Evolutionary conservation across 2,797 vertebrate genomes (phyloP), one percentile per base, ranked within the genome.

Genomic region (Smutsia temminckii): DNA sequence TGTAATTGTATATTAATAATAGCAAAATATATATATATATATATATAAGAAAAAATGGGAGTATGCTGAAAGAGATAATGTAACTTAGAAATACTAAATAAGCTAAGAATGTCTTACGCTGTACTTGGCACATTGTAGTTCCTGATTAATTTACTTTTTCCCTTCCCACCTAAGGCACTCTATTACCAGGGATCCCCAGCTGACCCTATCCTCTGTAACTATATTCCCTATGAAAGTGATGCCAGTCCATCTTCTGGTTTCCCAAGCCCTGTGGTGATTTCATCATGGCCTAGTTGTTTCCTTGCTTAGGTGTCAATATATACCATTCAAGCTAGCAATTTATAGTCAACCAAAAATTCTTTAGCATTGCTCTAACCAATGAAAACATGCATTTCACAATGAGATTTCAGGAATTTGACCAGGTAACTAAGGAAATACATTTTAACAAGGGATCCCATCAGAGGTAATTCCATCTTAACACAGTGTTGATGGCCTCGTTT

Each of bases 351-450:
- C 66, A 94, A 46, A 84, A 63, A 37, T 49, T 40, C 29, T 71
- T 85, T 66, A 55, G 20, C 46, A 55, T 80, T 87, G 25, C 17
- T 71, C 18, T 87, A 75, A 80, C 12, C 21, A 94, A 75, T 57
- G 18, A 66, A 4, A 90, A 84, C 7, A 89, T 21, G 80, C 11
- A 83, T 74, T 68, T 61, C 37, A 51, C 42, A 27, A n/a, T 69
- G 55, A 89, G 40, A 92, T 66, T 92, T 94, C 23, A 20, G 89
- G 32, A 12, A 72, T 81, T 89, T 94, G 34, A 80, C 40, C 53
- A 91, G 77, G 74, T 68, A 55, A 72, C 71, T 72, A 18, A 92
- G 55, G 57, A 93, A 83, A 86, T 74, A 74, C 2, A 40, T 40
- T 40, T 40, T 40, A 40, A 53, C 18, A 89, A 78, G 6, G 4